Base-by-base conservation (phyloP, 2,888 invertebrate species). In the Rotaria sp. region DNA sequence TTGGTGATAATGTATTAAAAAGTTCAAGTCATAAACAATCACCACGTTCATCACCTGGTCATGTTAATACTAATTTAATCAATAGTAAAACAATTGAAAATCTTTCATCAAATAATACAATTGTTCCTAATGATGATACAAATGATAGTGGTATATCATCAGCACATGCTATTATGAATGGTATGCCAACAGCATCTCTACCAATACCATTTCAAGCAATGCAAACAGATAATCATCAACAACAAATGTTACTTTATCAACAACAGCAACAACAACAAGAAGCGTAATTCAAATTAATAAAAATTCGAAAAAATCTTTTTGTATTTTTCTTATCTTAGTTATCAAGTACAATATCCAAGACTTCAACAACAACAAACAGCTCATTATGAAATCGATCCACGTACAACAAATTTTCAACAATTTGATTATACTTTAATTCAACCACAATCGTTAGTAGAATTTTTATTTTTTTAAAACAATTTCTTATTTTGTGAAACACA, bases 341-440 rank as follows among this genome's bases (percentile, higher is more conserved):
- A 30, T 67, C 45, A 41, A 80, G 80, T 45, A 80, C 80, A 80
- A n/a, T 45, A 45, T 41, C 80, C 45, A 45, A 45, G 26, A 24
- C 26, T 80, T 10, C 80, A 80, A 80, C 45, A 41, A 26, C 80
- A 67, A 67, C 67, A 45, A 45, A n/a, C 80, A 45, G n/a, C 41
- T 45, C 80, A 80, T n/a, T 80, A 80, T 80, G 80, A 67, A 67
- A 67, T 67, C 7, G 67, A 80, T 80, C 80, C 80, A 80, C 41
- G 80, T n/a, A 15, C 41, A 45, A 45, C 24, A 10, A 80, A 80
- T 45, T 80, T 26, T 45, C 80, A 80, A 80, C 26, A 15, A 45
- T 80, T 80, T n/a, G 80, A 80, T n/a, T 80, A 80, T 80, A 80
- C 80, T n/a, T 45, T 80, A 45, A 80, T 80, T 45, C 80, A 80